phyloP scores from a whole-genome alignment of 1,140 invertebrate genomes.

The Drosophila leontia region DNA sequence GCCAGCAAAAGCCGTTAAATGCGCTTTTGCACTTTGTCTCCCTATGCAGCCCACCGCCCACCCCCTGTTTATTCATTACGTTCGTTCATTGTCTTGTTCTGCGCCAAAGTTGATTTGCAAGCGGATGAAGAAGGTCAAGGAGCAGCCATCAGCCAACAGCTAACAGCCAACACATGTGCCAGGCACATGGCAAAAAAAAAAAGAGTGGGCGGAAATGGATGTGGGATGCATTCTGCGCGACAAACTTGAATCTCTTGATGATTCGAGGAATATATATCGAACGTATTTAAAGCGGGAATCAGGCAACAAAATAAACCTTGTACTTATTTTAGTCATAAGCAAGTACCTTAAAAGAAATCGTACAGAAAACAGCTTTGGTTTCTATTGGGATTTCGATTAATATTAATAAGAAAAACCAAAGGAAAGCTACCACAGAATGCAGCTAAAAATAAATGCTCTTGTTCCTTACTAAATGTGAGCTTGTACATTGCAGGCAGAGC shows the following conservation, averaged over 20 bases:
- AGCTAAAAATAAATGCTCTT: neutral
- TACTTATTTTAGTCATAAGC: neutral
- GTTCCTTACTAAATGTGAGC: neutral
- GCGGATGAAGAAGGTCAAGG: conserved; percentile 48
- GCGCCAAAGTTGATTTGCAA: conserved; percentile 53
- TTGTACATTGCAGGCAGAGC: neutral
- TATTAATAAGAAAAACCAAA: no score
- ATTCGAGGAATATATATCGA: neutral
- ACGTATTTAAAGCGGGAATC: neutral
- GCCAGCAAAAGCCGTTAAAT: conserved; percentile 54
- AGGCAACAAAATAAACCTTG: neutral
- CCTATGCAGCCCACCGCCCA: neutral
- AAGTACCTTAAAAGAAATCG: no score
- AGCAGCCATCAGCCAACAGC: conserved; percentile 20
- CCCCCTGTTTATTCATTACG: conserved; percentile 46
- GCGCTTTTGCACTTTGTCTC: conserved; percentile 57
- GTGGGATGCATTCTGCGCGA: neutral
- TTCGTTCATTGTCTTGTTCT: conserved; percentile 62
- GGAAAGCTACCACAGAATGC: neutral
- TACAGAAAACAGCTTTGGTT: no score
- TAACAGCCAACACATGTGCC: conserved; percentile 35
- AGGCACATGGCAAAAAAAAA: conserved; percentile 11
- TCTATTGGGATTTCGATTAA: no score
- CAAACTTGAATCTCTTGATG: neutral
- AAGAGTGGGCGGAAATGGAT: conserved; percentile 10